These are phyloP conservation scores for Sphecodes monilicornis DNA, from an alignment of 2,888 invertebrate genomes.

Conservation along the genomic window DNA sequence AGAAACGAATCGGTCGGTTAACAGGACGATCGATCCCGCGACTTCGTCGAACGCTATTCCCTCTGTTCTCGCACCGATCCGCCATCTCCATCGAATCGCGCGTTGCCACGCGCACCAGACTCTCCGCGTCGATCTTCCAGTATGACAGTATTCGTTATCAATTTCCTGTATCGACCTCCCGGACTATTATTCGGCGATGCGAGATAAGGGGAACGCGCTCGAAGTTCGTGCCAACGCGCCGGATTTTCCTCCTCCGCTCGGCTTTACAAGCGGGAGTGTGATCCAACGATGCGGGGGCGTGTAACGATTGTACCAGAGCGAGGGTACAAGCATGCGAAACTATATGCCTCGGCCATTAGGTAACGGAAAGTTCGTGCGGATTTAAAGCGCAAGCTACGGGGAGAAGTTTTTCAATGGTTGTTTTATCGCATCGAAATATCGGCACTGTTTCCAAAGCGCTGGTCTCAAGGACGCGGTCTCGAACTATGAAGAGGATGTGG, in stretches of 20 bases:
- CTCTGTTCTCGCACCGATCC: constrained; percentile 9
- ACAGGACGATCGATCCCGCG: not conserved
- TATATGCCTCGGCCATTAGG: not conserved
- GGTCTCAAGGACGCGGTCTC: not conserved
- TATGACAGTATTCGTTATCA: constrained; percentile 79
- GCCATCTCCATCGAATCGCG: constrained; percentile 24
- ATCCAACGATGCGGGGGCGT: not conserved
- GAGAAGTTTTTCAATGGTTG: not conserved
- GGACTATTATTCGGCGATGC: constrained; percentile 5
- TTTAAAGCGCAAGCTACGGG: not conserved
- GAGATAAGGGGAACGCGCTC: constrained; percentile 8
- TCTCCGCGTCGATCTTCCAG: constrained; percentile 78
- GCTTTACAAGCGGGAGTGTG: not conserved
- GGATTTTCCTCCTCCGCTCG: not conserved
- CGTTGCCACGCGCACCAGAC: constrained; percentile 77
- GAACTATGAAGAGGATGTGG: not conserved
- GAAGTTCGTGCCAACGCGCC: not conserved
- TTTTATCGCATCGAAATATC: no score
- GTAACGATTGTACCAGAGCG: not conserved
- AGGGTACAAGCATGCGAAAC: not conserved
- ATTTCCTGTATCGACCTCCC: constrained; percentile 54
- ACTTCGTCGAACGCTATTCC: not conserved
- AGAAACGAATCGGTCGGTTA: not conserved
- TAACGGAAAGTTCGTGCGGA: not conserved
- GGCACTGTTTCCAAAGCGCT: not conserved